Conservation (phyloP, 2,797 vertebrate species). For the Semotilus atromaculatus region DNA sequence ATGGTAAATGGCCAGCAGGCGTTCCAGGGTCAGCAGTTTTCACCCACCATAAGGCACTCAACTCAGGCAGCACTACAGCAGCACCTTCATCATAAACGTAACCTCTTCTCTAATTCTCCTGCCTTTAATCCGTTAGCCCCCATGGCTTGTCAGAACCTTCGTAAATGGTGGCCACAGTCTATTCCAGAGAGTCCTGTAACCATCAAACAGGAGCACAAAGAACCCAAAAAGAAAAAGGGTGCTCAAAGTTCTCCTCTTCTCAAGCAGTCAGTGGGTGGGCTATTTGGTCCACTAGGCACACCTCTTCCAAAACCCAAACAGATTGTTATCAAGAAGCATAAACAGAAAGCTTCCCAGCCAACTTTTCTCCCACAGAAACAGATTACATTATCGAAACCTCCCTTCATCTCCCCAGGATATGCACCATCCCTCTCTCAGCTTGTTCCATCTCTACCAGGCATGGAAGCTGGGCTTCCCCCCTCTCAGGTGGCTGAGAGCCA, state of each 20-base stretch:
- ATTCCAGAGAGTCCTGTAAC: slow-evolving; percentile 65
- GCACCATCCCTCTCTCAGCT: slow-evolving; percentile 56
- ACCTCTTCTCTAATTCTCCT: slow-evolving; percentile 86
- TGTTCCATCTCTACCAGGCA: slow-evolving; percentile 69
- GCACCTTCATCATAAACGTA: slow-evolving; percentile 95
- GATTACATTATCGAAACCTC: slow-evolving; percentile 78
- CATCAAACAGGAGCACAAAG: slow-evolving; percentile 84
- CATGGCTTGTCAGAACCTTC: slow-evolving; percentile 78
- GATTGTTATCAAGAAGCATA: slow-evolving; percentile 90
- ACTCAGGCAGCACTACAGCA: slow-evolving; percentile 95
- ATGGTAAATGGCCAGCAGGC: slow-evolving; percentile 76
- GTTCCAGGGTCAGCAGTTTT: slow-evolving; percentile 68
- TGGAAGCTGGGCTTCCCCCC: slow-evolving; percentile 73
- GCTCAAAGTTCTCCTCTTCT: slow-evolving; percentile 76
- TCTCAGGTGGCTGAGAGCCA: slow-evolving; percentile 81
- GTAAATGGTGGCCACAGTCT: slow-evolving; percentile 86
- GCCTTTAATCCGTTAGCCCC: slow-evolving; percentile 63
- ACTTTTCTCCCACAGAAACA: slow-evolving; percentile 89
- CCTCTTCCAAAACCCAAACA: slow-evolving; percentile 84
- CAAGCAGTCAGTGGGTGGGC: slow-evolving; percentile 72
- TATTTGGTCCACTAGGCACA: slow-evolving; percentile 64
- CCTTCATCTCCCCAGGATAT: slow-evolving; percentile 70
- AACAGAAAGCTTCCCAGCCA: slow-evolving; percentile 89
- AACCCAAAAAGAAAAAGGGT: slow-evolving; percentile 90
- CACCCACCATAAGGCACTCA: slow-evolving; percentile 84